Conservation (phyloP, 2,797 vertebrate genomes). For the Sphenodon punctatus region DNA sequence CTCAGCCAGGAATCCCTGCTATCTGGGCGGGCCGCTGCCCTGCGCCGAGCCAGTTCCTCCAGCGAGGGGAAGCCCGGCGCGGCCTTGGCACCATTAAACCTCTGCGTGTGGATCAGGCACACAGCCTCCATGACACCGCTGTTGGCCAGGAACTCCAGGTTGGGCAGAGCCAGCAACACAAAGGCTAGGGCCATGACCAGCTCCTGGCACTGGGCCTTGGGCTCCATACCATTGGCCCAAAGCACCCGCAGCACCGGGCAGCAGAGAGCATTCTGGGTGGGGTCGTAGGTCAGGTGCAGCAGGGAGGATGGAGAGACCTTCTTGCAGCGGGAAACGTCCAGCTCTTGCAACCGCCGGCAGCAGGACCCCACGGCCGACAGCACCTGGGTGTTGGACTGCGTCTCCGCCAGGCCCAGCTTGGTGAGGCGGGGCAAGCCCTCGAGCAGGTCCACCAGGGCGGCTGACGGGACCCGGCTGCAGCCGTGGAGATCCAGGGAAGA, state of each 20-base stretch:
- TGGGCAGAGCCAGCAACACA: slow-evolving; percentile 79
- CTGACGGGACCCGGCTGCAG: slow-evolving; percentile 65
- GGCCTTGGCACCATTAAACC: slow-evolving; percentile 36
- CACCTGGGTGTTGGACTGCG: slow-evolving; percentile 75
- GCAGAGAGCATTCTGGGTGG: background rate
- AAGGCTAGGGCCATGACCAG: slow-evolving; percentile 58
- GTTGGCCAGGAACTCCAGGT: slow-evolving; percentile 74
- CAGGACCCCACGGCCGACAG: slow-evolving; percentile 65
- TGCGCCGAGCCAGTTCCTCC: slow-evolving; percentile 62
- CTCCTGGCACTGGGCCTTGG: slow-evolving; percentile 26
- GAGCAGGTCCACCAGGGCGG: slow-evolving; percentile 73
- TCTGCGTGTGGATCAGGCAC: slow-evolving; percentile 54
- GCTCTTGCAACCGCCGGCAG: slow-evolving; percentile 76
- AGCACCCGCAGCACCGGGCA: slow-evolving; percentile 67
- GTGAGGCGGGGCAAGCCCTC: slow-evolving; percentile 69
- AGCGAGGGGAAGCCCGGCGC: slow-evolving; percentile 68
- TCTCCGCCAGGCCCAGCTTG: slow-evolving; percentile 78
- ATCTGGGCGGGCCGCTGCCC: rapidly evolving
- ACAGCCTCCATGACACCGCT: slow-evolving; percentile 69
- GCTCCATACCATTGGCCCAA: slow-evolving; percentile 75
- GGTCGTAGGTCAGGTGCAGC: slow-evolving; percentile 71
- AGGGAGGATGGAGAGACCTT: slow-evolving; percentile 73
- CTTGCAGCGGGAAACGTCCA: slow-evolving; percentile 81
- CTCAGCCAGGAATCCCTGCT: rapidly evolving
- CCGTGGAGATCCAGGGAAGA: slow-evolving; percentile 66